Conservation (phyloP, 2,797 vertebrate genomes). For the Pseudochromis fuscus region DNA sequence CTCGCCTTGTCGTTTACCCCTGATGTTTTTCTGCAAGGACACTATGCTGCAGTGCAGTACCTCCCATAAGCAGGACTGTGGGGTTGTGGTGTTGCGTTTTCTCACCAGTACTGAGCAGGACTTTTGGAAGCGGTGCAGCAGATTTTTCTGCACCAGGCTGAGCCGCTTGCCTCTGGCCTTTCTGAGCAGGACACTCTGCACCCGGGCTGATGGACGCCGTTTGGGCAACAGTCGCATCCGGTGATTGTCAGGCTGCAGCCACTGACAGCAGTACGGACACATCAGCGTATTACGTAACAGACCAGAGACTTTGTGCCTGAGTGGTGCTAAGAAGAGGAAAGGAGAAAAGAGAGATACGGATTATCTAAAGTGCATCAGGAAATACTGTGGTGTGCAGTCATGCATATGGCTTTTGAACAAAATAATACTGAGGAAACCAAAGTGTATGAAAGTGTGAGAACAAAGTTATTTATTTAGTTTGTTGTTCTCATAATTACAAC, state of each 20-base stretch:
- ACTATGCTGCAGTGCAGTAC: conserved; percentile 46
- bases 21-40: conserved; percentile 23
- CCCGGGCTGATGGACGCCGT: conserved; percentile 80
- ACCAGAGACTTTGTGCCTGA: conserved; percentile 50
- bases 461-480: too few species aligned
- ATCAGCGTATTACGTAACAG: conserved; percentile 54
- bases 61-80: conserved; percentile 1
- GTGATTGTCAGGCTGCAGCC: conserved; percentile 85
- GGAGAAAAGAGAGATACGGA: conserved; percentile 6
- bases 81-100: conserved; percentile 20
- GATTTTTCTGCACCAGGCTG: conserved; percentile 85
- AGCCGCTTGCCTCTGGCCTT: conserved; percentile 84
- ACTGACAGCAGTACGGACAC: conserved; percentile 91
- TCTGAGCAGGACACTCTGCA: conserved; percentile 86
- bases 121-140: conserved; percentile 87
- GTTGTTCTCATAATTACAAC: not conserved
- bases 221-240: conserved; percentile 90
- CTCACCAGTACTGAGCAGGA: conserved; percentile 91
- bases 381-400: not conserved
- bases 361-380: not conserved
- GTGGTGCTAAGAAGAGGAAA: conserved; percentile 34
- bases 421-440: not conserved
- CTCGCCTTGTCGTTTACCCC: not conserved
- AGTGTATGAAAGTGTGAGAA: not conserved
- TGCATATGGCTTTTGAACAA: not conserved